Base-by-base conservation (phyloP, 2,888 invertebrate species). In the Leuctra nigra region DNA sequence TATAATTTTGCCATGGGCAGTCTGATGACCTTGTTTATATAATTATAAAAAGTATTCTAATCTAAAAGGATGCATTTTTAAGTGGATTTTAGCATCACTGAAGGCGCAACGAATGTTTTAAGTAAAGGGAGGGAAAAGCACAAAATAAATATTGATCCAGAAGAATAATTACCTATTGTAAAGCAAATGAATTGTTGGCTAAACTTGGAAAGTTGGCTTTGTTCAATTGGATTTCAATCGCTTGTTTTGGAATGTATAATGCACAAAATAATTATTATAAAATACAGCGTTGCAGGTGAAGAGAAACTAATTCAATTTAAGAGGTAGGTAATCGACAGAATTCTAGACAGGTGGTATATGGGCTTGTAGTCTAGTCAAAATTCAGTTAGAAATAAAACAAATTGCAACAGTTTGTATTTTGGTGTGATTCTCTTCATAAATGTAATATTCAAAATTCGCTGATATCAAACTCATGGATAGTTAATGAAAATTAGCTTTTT, bases 161-260 rank as follows among this genome's bases (percentile, higher is more conserved):
- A 50, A 29, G 50, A 35, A 23, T 33, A n/a, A 23, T 44, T 35
- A 41, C 20, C 16, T 16, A 41, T 20, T 25, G 25, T 47, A 25
- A 50, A 50, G 33, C 22, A 18, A 50, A 50, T 16, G 50, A 20
- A 13, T 6, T 33, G 33, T 33, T 4, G 18, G 50, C 50, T 33
- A 50, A 50, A 50, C 22, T 50, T 35, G 33, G 50, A 44, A 44
- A 23, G 20, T 22, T 44, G 44, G 44, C 23, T 33, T 50, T 16
- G 41, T n/a, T n/a, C n/a, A n/a, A n/a, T 47, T 23, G 24, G 47
- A 18, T 50, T 50, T 50, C 50, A 14, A 50, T 50, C 50, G 50
- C 50, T 47, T 16, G 6, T 50, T 50, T 50, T 50, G 50, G 50
- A 50, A 50, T 50, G 50, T 50, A 50, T 44, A 35, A 35, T 50